These are phyloP conservation scores for Prionace glauca DNA, from an alignment of 2,797 vertebrate genomes.

Conservation along the genomic window DNA sequence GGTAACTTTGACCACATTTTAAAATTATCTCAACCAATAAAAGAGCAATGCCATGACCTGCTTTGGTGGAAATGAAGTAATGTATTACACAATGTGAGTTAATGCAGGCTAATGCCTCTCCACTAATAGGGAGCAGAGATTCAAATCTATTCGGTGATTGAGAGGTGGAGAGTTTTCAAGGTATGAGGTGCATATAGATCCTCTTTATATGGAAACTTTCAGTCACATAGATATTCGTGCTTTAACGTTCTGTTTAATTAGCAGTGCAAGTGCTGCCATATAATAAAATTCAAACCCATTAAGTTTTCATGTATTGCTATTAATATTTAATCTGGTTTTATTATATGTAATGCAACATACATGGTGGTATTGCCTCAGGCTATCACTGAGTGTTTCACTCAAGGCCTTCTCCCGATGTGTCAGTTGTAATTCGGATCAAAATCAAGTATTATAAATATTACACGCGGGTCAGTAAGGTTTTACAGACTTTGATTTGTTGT, in stretches of 20 bases:
- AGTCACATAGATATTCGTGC: not conserved
- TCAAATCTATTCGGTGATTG: not conserved
- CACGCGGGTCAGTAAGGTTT: constrained; percentile 30
- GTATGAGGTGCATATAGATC: not conserved
- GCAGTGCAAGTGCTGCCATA: constrained; percentile 3
- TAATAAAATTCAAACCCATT: constrained; percentile 34
- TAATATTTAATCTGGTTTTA: constrained; percentile 38
- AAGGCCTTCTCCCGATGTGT: constrained; percentile 33
- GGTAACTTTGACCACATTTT: not conserved
- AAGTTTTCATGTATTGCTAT: constrained; percentile 31
- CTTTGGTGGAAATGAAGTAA: not conserved
- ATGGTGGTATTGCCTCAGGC: constrained; percentile 33
- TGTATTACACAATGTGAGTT: not conserved
- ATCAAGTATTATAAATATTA: constrained; percentile 35
- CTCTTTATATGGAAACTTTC: constrained; percentile 2
- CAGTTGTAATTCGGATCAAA: constrained; percentile 34
- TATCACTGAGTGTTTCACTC: constrained; percentile 36
- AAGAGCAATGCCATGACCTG: too few relatives aligned
- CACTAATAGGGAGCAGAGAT: not conserved
- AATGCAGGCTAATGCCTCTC: not conserved
- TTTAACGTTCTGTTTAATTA: constrained; percentile 24
- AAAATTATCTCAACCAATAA: not conserved
- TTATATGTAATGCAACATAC: constrained; percentile 37
- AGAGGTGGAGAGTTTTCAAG: not conserved
- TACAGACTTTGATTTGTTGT: constrained; percentile 35